Evolutionary conservation across 2,888 invertebrate genomes (phyloP).

Genomic region (Conops quadrifasciatus): DNA sequence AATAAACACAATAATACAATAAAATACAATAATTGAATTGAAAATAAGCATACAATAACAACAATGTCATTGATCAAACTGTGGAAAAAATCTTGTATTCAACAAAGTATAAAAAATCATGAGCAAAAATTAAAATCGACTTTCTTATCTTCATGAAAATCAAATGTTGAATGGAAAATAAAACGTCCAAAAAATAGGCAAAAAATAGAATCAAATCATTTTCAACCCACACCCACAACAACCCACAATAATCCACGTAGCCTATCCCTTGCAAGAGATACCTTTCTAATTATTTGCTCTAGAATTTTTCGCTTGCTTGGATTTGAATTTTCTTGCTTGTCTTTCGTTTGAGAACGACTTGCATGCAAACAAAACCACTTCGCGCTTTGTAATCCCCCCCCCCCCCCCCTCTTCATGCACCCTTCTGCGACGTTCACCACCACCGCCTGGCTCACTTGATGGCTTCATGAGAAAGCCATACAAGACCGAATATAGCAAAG

Average conservation of each 20-base stretch:
- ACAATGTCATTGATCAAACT: no score
- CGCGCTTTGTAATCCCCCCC: neutral
- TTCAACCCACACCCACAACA: constrained; percentile 1
- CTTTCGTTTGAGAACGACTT: constrained; percentile 22
- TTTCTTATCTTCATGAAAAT: no score
- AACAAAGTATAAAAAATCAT: no score
- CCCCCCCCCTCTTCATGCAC: constrained; percentile 12
- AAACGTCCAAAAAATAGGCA: constrained; percentile 31
- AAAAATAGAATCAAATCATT: constrained; percentile 37
- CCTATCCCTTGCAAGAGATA: neutral
- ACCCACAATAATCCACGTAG: neutral
- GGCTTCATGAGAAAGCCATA: no score
- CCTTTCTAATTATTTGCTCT: constrained; percentile 42
- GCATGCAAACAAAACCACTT: constrained; percentile 39
- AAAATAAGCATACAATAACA: no score
- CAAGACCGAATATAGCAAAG: no score
- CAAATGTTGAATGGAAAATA: no score
- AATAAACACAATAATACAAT: no score
- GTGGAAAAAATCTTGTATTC: no score
- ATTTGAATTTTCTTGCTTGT: constrained; percentile 37
- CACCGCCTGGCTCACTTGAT: constrained; percentile 18
- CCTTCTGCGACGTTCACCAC: constrained; percentile 31
- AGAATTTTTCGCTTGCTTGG: constrained; percentile 56
- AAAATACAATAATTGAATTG: no score
- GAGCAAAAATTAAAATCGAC: no score